A percentile compares a stretch with the other conserved stretches of the same genome.
Conservation (phyloP, 2,797 vertebrate genomes). For the Chlorospingus flavigularis region DNA sequence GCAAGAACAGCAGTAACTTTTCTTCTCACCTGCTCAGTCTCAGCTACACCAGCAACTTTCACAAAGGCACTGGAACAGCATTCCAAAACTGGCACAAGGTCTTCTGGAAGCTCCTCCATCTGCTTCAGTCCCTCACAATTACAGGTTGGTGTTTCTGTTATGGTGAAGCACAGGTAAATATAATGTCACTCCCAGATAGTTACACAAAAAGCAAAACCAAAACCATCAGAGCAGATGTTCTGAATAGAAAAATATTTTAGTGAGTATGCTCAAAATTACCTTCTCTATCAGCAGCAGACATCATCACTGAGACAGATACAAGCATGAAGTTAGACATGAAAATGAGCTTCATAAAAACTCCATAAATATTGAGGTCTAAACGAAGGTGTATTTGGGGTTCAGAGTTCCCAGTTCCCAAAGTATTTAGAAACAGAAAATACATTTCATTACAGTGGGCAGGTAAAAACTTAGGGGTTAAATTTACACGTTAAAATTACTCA, state of each 20-base stretch:
- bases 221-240: background rate
- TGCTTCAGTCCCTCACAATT: background rate
- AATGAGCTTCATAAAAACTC: background rate
- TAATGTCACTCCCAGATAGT: background rate
- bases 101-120: background rate
- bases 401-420: background rate
- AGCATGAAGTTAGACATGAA: background rate
- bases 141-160: background rate
- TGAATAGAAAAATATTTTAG: background rate
- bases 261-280: background rate
- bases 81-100: background rate
- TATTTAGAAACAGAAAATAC: background rate
- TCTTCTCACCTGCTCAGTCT: constrained; percentile 43
- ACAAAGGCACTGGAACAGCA: background rate
- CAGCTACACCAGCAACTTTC: background rate
- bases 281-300: background rate
- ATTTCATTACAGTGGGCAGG: background rate
- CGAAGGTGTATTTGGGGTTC: background rate
- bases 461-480: background rate
- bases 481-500: background rate
- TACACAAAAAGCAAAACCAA: background rate
- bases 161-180: background rate
- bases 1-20: background rate
- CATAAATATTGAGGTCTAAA: background rate
- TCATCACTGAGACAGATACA: background rate